Evolutionary conservation across 2,888 invertebrate genomes (phyloP).

Genomic region (Agapetus fuscipes): DNA sequence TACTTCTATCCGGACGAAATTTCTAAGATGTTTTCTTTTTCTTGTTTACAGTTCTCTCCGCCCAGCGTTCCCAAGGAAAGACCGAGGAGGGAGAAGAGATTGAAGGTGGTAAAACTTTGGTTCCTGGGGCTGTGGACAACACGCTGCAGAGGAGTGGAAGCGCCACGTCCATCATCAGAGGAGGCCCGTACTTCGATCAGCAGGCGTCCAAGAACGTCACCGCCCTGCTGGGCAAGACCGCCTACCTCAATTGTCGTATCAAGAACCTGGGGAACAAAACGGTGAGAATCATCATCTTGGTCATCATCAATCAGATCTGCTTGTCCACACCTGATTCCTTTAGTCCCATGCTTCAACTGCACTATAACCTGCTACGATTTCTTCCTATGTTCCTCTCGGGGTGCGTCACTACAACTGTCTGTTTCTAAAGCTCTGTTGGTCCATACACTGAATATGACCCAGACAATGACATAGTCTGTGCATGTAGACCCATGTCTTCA

Average conservation of each 20-base stretch:
- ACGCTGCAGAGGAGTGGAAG: constrained; percentile 6
- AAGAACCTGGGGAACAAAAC: constrained; percentile 88
- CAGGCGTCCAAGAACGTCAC: constrained; percentile 66
- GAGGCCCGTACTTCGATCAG: constrained; percentile 68
- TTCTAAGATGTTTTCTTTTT: no score
- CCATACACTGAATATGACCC: no score
- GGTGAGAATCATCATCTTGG: constrained; percentile 49
- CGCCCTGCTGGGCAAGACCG: constrained; percentile 79
- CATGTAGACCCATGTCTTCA: no score
- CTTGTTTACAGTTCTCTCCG: constrained; percentile 17
- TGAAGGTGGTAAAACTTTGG: constrained; percentile 5
- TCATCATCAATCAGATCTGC: no score
- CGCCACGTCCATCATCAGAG: not conserved
- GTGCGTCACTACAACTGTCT: no score
- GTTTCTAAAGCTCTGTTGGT: no score
- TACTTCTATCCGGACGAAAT: no score
- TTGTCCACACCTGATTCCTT: no score
- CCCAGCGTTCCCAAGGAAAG: constrained; percentile 19
- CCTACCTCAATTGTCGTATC: constrained; percentile 81
- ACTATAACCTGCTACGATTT: no score
- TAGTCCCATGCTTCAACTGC: no score
- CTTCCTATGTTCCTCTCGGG: no score
- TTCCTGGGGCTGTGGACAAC: constrained; percentile 11
- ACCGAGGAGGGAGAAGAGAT: constrained; percentile 11
- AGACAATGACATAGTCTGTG: no score